phyloP scores from a whole-genome alignment of 2,797 vertebrate species.

The Limnodromus scolopaceus region DNA sequence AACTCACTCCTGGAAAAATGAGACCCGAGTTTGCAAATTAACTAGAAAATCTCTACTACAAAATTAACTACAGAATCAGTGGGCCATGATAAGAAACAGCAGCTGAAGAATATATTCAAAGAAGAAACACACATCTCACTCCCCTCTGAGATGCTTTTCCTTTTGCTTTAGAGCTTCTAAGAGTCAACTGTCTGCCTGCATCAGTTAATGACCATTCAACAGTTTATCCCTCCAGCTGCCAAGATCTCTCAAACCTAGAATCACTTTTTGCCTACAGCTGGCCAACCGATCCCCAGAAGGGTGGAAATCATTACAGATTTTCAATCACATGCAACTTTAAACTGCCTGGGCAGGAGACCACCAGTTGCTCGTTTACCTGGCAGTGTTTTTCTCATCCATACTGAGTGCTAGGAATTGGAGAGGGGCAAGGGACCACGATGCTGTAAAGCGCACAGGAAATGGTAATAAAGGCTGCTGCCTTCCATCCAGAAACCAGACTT shows the following conservation, averaged over 20 bases:
- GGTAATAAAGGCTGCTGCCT: neutral
- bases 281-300: neutral
- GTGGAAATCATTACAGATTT: neutral
- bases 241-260: neutral
- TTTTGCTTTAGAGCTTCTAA: slow-evolving; percentile 1
- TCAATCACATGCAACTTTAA: neutral
- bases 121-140: neutral
- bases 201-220: slow-evolving; percentile 30
- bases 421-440: neutral
- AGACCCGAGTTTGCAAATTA: neutral
- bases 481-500: neutral
- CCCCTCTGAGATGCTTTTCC: neutral
- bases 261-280: neutral
- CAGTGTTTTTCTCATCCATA: neutral
- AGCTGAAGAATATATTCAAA: slow-evolving; percentile 19
- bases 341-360: neutral
- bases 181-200: neutral
- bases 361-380: neutral
- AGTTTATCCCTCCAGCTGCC: slow-evolving; percentile 25
- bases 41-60: neutral
- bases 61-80: neutral
- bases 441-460: neutral
- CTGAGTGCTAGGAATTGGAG: neutral
- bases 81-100: neutral
- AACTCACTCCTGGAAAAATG: neutral